A percentile compares a stretch with the other conserved stretches of the same genome.
Conservation (phyloP, 2,113 vertebrate species). For the Meles meles region DNA sequence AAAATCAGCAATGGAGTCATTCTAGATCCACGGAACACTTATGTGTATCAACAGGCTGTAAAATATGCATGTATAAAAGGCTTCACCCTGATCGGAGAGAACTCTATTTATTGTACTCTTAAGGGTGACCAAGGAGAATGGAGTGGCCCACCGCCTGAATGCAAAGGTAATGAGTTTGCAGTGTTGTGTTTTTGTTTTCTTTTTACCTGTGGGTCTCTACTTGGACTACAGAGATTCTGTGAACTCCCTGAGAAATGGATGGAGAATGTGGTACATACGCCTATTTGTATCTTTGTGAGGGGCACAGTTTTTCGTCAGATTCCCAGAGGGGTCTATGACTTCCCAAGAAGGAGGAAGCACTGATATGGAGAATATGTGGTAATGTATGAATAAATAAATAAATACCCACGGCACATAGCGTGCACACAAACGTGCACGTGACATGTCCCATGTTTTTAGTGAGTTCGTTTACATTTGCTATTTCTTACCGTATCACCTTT, state of each 20-base stretch:
- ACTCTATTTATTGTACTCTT: background rate
- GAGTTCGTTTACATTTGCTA: background rate
- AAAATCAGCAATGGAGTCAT: background rate
- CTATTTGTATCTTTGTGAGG: background rate
- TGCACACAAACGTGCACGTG: no score
- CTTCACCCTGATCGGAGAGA: conserved; percentile 14
- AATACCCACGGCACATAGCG: background rate
- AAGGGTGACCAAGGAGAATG: background rate
- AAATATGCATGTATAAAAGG: background rate
- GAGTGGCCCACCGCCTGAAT: conserved; percentile 28
- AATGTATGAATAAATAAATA: background rate
- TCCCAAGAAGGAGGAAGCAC: background rate
- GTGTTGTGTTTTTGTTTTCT: background rate
- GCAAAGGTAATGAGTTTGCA: conserved; percentile 36
- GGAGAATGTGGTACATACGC: background rate
- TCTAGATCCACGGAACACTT: background rate
- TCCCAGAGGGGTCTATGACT: background rate
- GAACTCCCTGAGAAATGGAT: background rate
- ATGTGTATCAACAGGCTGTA: background rate
- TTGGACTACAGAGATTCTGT: background rate
- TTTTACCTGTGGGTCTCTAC: background rate
- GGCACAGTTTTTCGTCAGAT: background rate
- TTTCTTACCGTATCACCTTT: background rate
- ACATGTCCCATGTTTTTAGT: background rate
- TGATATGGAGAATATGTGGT: background rate